Evolutionary conservation across 2,888 invertebrate species (phyloP), one percentile per base, ranked within the genome.

Genomic region (Latrodectus elegans): DNA sequence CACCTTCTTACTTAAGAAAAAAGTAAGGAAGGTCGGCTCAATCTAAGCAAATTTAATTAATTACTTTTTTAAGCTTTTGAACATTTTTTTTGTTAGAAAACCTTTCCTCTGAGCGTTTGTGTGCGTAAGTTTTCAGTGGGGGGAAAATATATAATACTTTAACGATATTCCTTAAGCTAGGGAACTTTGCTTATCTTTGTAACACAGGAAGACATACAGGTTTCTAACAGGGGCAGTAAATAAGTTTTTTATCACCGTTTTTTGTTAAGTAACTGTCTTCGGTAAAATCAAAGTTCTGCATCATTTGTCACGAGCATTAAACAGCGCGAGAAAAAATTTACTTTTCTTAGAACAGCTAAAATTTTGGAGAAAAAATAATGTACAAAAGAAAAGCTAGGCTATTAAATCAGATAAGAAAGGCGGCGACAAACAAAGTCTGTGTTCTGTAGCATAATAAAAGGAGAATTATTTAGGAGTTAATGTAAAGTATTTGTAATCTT

Each of bases 21-120:
- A 38, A 38, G 38, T 38, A 38, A 38, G 60, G 10, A n/a, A 60
- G 60, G 60, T 12, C n/a, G 49, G 72, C 72, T 76, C 81, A 82
- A 81, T 87, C 81, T 81, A 87, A 87, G 81, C 86, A 81, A 87
- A 87, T 82, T 87, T 87, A 87, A 87, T 87, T 87, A 87, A 81
- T 87, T 87, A 81, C 76, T 72, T 87, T 87, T 81, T 87, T 87
- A 68, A 68, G 67, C 67, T 68, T 17, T 26, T 12, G 26, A 12
- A 17, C 22, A 22, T 4, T 68, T 22, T 68, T 67, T 67, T 68
- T 68, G 6, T 17, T 60, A 15, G n/a, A 60, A 60, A 60, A 15
- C n/a, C 60, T 60, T 60, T 60, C 12, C 60, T n/a, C 12, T 22
- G 26, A 17, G 22, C 67, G 17, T 68, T 14, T 11, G 26, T n/a